A percentile compares a stretch with the other conserved stretches of the same genome.
These are phyloP conservation scores for Acrocephalus kingi DNA, from an alignment of 2,113 vertebrate genomes.

Conservation along the genomic window DNA sequence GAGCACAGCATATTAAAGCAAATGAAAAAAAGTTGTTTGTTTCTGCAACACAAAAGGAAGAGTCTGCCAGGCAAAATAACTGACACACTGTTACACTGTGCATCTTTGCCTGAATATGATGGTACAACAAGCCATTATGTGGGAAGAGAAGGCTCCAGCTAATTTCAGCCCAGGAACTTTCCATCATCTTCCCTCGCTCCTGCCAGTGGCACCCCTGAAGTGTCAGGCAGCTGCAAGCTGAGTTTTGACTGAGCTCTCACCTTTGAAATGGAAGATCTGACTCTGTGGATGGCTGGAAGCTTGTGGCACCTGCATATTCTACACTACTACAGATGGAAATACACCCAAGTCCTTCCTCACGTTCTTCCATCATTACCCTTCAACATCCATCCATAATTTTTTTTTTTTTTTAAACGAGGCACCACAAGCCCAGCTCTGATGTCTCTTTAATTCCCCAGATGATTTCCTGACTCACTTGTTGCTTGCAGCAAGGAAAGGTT, in stretches of 20 bases:
- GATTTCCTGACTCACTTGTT: neutral
- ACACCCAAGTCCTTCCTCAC: fast-evolving
- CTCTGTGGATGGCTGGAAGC: neutral
- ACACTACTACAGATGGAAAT: neutral
- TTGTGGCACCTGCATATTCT: neutral
- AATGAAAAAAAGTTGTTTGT: conserved; percentile 19
- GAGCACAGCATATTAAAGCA: neutral
- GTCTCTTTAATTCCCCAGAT: neutral
- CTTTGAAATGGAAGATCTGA: neutral
- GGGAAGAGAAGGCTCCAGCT: neutral
- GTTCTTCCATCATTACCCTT: neutral
- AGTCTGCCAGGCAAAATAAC: neutral
- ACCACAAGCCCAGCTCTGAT: neutral
- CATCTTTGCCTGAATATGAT: neutral
- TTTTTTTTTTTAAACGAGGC: neutral
- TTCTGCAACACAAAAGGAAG: neutral
- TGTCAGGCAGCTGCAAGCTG: neutral
- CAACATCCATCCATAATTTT: neutral
- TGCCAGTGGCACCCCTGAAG: neutral
- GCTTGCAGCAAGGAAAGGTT: neutral
- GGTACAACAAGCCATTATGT: neutral
- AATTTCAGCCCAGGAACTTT: neutral
- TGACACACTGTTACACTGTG: neutral
- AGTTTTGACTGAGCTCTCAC: neutral
- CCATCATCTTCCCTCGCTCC: neutral